Evolutionary conservation across 2,113 vertebrate genomes (phyloP).

Genomic region (Isurus oxyrinchus): DNA sequence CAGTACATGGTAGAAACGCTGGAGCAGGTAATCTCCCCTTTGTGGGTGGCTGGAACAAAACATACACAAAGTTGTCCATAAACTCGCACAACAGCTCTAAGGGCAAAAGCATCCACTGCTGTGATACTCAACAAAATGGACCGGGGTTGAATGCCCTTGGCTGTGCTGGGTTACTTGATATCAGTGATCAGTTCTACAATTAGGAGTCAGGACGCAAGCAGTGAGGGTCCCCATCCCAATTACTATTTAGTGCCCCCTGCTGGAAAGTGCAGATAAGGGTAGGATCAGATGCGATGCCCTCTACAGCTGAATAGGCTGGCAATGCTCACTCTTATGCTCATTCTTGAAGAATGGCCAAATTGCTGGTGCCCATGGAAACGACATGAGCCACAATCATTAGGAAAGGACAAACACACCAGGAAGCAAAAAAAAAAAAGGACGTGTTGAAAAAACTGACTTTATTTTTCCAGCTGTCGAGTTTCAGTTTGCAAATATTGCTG

Average conservation of each 20-base stretch:
- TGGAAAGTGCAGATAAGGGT: neutral
- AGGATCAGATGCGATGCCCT: neutral
- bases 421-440: neutral
- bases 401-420: conserved; percentile 13
- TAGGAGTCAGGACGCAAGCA: neutral
- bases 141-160: neutral
- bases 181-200: neutral
- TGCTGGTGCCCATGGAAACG: neutral
- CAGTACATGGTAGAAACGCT: neutral
- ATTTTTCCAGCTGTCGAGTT: neutral
- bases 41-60: too few species aligned
- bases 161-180: neutral
- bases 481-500: neutral
- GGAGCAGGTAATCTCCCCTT: neutral
- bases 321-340: neutral
- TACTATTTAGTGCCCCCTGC: neutral
- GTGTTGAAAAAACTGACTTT: neutral
- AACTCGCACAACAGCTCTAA: neutral
- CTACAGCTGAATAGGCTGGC: conserved; percentile 3
- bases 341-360: conserved; percentile 20
- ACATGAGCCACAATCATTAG: neutral
- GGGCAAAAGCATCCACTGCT: neutral
- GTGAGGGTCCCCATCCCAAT: neutral
- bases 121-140: neutral
- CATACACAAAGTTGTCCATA: neutral